Percentiles rank a stretch among this genome's conserved stretches.
Conservation (phyloP, 2,888 invertebrate species). For the Empis stercorea region DNA sequence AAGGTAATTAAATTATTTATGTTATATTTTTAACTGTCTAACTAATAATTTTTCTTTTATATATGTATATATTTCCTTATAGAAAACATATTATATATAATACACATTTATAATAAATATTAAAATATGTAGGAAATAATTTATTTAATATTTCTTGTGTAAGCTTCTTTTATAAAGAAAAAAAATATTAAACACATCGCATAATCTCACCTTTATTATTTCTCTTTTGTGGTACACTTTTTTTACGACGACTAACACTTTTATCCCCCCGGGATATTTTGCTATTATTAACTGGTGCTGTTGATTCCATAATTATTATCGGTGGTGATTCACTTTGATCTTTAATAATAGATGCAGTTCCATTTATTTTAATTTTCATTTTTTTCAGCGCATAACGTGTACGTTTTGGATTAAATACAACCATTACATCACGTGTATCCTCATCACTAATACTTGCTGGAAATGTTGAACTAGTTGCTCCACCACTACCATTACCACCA, state of each 20-base stretch:
- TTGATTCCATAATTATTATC: not conserved
- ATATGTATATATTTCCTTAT: too few species aligned
- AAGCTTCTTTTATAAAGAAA: not conserved
- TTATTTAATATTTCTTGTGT: too few species aligned
- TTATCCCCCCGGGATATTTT: not conserved
- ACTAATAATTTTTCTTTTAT: too few species aligned
- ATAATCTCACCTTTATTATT: slow-evolving; percentile 12
- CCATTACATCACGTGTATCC: slow-evolving; percentile 13
- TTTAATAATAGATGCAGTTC: not conserved
- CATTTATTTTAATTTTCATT: slow-evolving; percentile 20
- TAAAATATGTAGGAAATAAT: too few species aligned
- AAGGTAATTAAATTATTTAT: too few species aligned
- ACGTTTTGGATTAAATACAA: slow-evolving; percentile 8
- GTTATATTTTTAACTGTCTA: too few species aligned
- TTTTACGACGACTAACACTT: slow-evolving; percentile 6
- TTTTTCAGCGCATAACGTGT: slow-evolving; percentile 41
- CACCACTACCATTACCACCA: not conserved
- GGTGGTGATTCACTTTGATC: not conserved
- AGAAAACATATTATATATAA: too few species aligned
- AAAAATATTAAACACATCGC: slow-evolving; percentile 8
- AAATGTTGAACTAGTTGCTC: slow-evolving; percentile 4
- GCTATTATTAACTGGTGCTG: slow-evolving; percentile 1
- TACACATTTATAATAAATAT: too few species aligned
- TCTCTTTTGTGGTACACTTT: slow-evolving; percentile 8
- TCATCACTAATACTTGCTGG: slow-evolving; percentile 11